A percentile compares a stretch with the other conserved stretches of the same genome.
Evolutionary conservation across 1,140 invertebrate species (phyloP).

Genomic region (Macrosteles quadrilineatus): DNA sequence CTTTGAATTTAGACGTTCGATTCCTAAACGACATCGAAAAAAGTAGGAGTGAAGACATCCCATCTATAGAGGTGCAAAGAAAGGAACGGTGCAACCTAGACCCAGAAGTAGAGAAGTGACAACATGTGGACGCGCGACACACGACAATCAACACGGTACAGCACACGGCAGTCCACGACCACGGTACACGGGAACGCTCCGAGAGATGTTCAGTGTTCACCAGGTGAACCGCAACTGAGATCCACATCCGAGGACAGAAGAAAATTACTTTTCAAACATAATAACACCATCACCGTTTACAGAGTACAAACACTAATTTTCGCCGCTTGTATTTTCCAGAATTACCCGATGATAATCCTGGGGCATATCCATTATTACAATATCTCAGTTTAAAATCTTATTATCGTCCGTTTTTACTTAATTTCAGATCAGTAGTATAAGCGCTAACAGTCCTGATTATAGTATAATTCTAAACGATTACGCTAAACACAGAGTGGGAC

Average conservation of each 20-base stretch:
- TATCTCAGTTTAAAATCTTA: slow-evolving; percentile 24
- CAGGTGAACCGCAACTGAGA: slow-evolving; percentile 13
- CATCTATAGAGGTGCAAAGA: no score
- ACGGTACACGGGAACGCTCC: neutral
- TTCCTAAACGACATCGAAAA: no score
- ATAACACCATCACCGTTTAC: slow-evolving; percentile 20
- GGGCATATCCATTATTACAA: slow-evolving; percentile 21
- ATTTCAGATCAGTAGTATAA: slow-evolving; percentile 21
- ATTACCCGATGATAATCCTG: slow-evolving; percentile 20
- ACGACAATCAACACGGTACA: no score
- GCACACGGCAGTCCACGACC: neutral
- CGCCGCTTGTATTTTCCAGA: slow-evolving; percentile 20
- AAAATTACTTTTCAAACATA: slow-evolving; percentile 27
- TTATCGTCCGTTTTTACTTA: slow-evolving; percentile 24
- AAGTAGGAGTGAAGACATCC: no score
- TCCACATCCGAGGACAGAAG: slow-evolving; percentile 19
- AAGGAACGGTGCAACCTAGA: no score
- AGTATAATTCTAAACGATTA: slow-evolving; percentile 23
- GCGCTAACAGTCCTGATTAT: slow-evolving; percentile 25
- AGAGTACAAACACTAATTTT: slow-evolving; percentile 25
- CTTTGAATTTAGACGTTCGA: no score
- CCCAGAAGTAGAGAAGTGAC: no score
- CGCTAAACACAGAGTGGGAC: slow-evolving; percentile 13
- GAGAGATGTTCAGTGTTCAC: slow-evolving; percentile 16
- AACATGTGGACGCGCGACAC: no score